Base-by-base conservation (phyloP, 1,140 invertebrate genomes). In the Homalodisca vitripennis region DNA sequence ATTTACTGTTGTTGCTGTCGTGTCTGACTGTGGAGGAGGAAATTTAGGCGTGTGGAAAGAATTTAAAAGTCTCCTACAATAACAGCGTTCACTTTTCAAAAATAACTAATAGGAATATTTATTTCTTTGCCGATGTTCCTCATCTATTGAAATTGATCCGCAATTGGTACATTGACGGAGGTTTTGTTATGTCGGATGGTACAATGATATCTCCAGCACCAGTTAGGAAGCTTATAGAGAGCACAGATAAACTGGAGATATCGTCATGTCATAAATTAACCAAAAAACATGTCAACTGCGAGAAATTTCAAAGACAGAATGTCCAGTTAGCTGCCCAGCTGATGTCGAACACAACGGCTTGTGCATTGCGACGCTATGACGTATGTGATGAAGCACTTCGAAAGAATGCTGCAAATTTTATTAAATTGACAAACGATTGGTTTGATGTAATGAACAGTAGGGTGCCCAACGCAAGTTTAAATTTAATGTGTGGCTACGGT, bases 41-140 rank as follows among this genome's bases (percentile, higher is more conserved):
- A 80, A 79, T 70, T 29, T 70, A 20, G 73, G 70, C 6, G 30
- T 79, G 12, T 80, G 77, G 78, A 74, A 64, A 62, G 78, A 74
- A 64, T 62, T 79, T 20, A 53, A n/a, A 68, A 2, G 73, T 79
- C 1, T 51, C 66, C 26, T 2, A 51, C 26, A 26, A 67, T 27
- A 60, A 1, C 71, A 48, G 0, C 62, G 30, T 71, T 47, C 14
- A 75, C 74, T 66, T 22, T n/a, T 62, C 73, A 66, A 73, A 77
- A 20, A 48, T 66, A 14, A 73, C 68, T 1, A 24, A 71, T 12
- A 66, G 70, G 1, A 73, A 71, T 31, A 68, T 75, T 57, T 70
- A 71, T 67, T 66, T 72, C 27, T 75, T 77, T 29, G 68, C 72
- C 26, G 76, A 77, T 71, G 72, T 66, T 55, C 76, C 77, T 0